phyloP scores from a whole-genome alignment of 1,140 invertebrate species.

The Amphibalanus amphitrite region DNA sequence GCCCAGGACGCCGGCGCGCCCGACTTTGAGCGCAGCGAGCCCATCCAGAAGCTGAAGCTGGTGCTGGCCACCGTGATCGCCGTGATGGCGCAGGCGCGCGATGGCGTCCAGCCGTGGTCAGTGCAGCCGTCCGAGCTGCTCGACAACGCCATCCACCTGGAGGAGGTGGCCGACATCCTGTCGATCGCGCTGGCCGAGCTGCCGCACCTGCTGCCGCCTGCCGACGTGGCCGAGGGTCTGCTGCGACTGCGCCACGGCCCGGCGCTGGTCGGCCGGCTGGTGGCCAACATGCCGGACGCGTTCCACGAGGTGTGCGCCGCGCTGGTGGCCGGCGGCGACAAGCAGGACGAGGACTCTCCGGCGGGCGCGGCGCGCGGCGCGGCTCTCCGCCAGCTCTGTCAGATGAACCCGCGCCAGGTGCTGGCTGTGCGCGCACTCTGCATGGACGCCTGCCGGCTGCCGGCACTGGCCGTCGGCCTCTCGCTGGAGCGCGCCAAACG shows the following conservation, averaged over 20 bases:
- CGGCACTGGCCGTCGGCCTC: conserved; percentile 6
- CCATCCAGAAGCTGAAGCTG: conserved; percentile 63
- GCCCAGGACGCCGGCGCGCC: conserved; percentile 34
- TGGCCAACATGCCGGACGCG: conserved; percentile 78
- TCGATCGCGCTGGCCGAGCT: conserved; percentile 84
- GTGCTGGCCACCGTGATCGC: conserved; percentile 77
- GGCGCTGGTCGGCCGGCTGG: conserved; percentile 70
- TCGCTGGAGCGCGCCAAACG: conserved; percentile 12
- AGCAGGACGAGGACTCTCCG: conserved; percentile 57
- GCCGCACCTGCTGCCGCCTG: conserved; percentile 65
- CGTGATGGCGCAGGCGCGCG: conserved; percentile 41
- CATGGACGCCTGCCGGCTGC: conserved; percentile 7
- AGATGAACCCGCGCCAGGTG: conserved; percentile 75
- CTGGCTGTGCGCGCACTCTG: conserved; percentile 63
- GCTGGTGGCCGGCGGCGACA: conserved; percentile 51
- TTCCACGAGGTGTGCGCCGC: conserved; percentile 46
- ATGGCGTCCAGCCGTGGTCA: neutral
- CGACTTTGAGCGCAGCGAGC: conserved; percentile 87
- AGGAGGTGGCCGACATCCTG: conserved; percentile 87
- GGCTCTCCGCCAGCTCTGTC: conserved; percentile 59
- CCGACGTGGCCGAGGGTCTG: conserved; percentile 61
- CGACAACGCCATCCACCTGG: conserved; percentile 84
- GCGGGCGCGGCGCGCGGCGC: conserved; percentile 49
- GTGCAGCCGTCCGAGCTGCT: conserved; percentile 63
- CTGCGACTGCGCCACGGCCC: conserved; percentile 79